Conservation (phyloP, 2,797 vertebrate species). For the Cynopterus sphinx region DNA sequence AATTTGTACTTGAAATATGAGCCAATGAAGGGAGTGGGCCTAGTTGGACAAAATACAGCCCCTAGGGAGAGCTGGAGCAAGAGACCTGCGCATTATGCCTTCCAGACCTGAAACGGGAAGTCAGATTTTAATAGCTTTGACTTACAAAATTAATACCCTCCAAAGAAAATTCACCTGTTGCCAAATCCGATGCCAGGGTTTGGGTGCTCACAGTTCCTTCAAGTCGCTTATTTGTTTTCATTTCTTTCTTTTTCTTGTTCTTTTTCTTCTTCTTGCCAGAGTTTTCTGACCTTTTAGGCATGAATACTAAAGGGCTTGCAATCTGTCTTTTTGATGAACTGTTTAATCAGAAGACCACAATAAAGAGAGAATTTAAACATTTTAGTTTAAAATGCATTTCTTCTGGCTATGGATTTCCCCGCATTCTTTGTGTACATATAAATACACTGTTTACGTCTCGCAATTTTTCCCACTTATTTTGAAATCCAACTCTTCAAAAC, state of each 20-base stretch:
- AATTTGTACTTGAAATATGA: constrained; percentile 27
- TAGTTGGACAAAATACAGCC: constrained; percentile 56
- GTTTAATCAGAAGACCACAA: constrained; percentile 54
- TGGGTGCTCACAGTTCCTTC: constrained; percentile 64
- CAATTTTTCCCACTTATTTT: constrained; percentile 52
- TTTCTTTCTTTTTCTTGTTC: constrained; percentile 70
- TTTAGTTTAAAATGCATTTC: constrained; percentile 49
- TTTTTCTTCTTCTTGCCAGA: constrained; percentile 69
- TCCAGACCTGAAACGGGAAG: constrained; percentile 73
- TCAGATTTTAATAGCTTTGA: constrained; percentile 76
- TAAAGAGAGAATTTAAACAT: constrained; percentile 55
- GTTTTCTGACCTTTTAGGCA: constrained; percentile 63
- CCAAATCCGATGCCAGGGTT: constrained; percentile 73
- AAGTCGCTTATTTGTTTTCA: constrained; percentile 67
- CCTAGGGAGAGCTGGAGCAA: constrained; percentile 59
- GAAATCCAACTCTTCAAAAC: constrained; percentile 61
- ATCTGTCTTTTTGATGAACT: constrained; percentile 69
- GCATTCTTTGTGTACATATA: constrained; percentile 48
- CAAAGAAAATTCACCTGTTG: constrained; percentile 80
- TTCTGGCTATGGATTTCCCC: neutral
- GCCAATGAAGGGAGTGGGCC: neutral
- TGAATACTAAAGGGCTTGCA: constrained; percentile 66
- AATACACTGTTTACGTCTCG: constrained; percentile 61
- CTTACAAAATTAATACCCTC: constrained; percentile 76
- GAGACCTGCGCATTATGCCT: constrained; percentile 39